Conservation (phyloP, 2,797 vertebrate genomes). For the Cossypha heuglini region DNA sequence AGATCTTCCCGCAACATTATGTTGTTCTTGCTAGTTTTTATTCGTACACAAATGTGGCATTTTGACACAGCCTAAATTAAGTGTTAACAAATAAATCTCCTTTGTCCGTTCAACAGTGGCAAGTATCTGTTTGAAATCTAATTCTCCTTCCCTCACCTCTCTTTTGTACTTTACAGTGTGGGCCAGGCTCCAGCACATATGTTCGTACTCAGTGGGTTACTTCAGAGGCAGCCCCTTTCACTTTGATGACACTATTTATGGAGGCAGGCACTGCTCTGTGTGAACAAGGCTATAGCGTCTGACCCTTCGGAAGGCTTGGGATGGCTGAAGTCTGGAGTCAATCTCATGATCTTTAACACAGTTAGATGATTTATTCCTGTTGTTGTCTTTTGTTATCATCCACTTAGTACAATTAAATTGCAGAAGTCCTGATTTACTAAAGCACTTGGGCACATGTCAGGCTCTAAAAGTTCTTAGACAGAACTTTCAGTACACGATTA, state of each 20-base stretch:
- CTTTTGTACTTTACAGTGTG: conserved; percentile 60
- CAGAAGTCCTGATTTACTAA: conserved; percentile 19
- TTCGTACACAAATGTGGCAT: not conserved
- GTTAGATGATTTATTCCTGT: conserved; percentile 34
- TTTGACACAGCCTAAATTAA: conserved; percentile 34
- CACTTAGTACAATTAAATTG: conserved; percentile 43
- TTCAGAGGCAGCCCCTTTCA: conserved; percentile 55
- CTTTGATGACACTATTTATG: conserved; percentile 69
- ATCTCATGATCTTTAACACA: conserved; percentile 41
- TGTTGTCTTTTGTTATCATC: conserved; percentile 46
- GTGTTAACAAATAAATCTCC: conserved; percentile 60
- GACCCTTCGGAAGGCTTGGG: conserved; percentile 12
- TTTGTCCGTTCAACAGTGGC: conserved; percentile 29
- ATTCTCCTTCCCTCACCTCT: conserved; percentile 60
- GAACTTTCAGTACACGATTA: not conserved
- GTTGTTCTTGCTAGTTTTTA: not conserved
- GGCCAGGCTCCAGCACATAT: conserved; percentile 62
- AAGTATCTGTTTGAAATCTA: conserved; percentile 62
- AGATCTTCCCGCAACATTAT: not conserved
- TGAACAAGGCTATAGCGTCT: conserved; percentile 39
- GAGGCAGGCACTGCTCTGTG: conserved; percentile 50
- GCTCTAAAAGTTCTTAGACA: not conserved
- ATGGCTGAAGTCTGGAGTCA: conserved; percentile 50
- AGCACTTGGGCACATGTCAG: not conserved
- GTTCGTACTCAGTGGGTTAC: conserved; percentile 58